Evolutionary conservation across 2,113 vertebrate species (phyloP).

Genomic region (Probosciger aterrimus): DNA sequence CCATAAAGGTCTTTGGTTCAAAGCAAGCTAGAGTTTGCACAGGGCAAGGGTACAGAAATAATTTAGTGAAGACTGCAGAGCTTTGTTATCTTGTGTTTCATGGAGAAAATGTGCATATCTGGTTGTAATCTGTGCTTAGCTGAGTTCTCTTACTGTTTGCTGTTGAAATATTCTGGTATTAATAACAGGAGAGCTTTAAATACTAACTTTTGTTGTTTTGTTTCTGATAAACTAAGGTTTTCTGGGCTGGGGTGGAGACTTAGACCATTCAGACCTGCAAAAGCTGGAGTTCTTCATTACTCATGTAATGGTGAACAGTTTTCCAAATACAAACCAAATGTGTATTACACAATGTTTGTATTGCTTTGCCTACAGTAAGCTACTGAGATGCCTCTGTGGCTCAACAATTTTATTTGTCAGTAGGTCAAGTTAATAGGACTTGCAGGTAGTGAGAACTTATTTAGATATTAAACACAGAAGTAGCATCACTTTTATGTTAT

Average conservation of each 20-base stretch:
- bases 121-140: neutral
- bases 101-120: neutral
- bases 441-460: neutral
- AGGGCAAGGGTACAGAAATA: neutral
- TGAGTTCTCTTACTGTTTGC: neutral
- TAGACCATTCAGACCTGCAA: neutral
- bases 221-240: neutral
- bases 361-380: neutral
- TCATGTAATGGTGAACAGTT: neutral
- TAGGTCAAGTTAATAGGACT: neutral
- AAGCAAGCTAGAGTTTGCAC: neutral
- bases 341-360: neutral
- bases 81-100: neutral
- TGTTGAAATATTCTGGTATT: neutral
- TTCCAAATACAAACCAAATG: neutral
- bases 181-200: neutral
- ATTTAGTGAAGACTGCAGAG: neutral
- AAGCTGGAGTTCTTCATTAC: neutral
- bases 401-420: neutral
- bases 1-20: conserved; percentile 23
- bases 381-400: neutral
- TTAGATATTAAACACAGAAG: neutral
- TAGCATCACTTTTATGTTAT: neutral
- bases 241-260: neutral
- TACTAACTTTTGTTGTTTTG: neutral